Evolutionary conservation across 2,888 invertebrate species (phyloP).

Genomic region (Imbricaverruca yamaguchii): DNA sequence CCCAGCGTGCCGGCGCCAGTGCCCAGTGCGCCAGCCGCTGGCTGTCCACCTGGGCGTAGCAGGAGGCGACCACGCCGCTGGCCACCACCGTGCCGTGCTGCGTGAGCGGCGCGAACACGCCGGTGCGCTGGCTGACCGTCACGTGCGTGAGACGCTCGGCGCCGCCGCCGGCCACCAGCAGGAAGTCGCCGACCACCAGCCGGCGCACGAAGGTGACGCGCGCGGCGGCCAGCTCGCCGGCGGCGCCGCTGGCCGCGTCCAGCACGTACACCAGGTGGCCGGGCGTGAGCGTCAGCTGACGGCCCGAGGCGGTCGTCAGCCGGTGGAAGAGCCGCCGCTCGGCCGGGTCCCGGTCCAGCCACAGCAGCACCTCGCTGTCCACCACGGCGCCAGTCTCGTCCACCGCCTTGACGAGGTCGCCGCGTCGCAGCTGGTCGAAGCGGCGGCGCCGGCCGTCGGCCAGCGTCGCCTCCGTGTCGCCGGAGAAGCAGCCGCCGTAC

Average conservation of each 20-base stretch:
- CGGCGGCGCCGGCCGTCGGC: neutral
- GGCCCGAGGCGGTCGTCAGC: slow-evolving; percentile 64
- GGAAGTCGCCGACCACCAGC: slow-evolving; percentile 39
- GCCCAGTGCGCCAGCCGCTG: slow-evolving; percentile 78
- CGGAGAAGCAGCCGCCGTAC: slow-evolving; percentile 85
- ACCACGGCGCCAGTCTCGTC: slow-evolving; percentile 59
- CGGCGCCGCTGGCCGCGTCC: slow-evolving; percentile 46
- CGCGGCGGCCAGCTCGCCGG: neutral
- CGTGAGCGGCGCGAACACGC: slow-evolving; percentile 88
- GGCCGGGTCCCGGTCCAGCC: slow-evolving; percentile 71
- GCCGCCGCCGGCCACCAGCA: slow-evolving; percentile 37
- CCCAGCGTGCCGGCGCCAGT: slow-evolving; percentile 60
- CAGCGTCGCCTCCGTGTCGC: slow-evolving; percentile 63
- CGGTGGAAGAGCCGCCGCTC: slow-evolving; percentile 64
- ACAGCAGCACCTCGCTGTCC: slow-evolving; percentile 81
- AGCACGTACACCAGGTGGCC: slow-evolving; percentile 67
- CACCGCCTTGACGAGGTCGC: slow-evolving; percentile 71
- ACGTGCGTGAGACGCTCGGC: slow-evolving; percentile 55
- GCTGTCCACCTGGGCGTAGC: slow-evolving; percentile 82
- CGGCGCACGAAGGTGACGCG: slow-evolving; percentile 29
- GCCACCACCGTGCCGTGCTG: slow-evolving; percentile 78
- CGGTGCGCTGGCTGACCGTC: slow-evolving; percentile 53
- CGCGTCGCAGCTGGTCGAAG: slow-evolving; percentile 50
- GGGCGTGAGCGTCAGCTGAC: slow-evolving; percentile 69
- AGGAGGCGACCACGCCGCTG: slow-evolving; percentile 83